Conservation (phyloP, 2,888 invertebrate genomes). For the Drosophila birchii region DNA sequence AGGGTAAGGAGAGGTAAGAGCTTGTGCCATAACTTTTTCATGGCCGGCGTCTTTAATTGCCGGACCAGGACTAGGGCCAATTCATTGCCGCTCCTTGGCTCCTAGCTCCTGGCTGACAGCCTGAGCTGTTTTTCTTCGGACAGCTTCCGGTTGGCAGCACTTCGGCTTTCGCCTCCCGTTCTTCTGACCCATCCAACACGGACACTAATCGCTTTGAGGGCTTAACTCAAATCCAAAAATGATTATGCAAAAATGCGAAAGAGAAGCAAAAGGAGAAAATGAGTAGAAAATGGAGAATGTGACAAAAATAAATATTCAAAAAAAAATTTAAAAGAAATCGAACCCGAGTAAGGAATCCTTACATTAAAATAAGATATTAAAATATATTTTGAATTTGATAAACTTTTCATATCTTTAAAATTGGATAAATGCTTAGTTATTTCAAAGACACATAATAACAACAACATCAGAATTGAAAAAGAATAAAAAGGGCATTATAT, state of each 20-base stretch:
- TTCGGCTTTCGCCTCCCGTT: background rate
- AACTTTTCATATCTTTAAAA: no score
- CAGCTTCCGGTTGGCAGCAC: constrained; percentile 33
- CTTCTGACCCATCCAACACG: background rate
- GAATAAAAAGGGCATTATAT: no score
- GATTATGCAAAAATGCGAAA: constrained; percentile 34
- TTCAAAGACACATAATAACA: background rate
- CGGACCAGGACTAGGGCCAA: constrained; percentile 14
- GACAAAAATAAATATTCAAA: background rate
- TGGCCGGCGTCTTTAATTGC: constrained; percentile 37
- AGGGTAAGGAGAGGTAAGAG: background rate
- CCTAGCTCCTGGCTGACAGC: constrained; percentile 15
- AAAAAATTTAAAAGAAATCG: background rate
- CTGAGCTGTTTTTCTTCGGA: constrained; percentile 1
- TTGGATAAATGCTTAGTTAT: no score
- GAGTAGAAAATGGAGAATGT: no score
- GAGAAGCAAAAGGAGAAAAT: background rate
- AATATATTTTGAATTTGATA: no score
- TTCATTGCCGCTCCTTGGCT: constrained; percentile 15
- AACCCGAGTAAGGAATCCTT: background rate
- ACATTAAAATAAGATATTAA: no score
- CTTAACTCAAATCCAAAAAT: constrained; percentile 34
- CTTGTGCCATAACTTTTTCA: constrained; percentile 31
- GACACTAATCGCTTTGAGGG: constrained; percentile 42
- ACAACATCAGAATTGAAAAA: no score